Conservation (phyloP, 2,113 vertebrate species). For the Bambusicola thoracicus region DNA sequence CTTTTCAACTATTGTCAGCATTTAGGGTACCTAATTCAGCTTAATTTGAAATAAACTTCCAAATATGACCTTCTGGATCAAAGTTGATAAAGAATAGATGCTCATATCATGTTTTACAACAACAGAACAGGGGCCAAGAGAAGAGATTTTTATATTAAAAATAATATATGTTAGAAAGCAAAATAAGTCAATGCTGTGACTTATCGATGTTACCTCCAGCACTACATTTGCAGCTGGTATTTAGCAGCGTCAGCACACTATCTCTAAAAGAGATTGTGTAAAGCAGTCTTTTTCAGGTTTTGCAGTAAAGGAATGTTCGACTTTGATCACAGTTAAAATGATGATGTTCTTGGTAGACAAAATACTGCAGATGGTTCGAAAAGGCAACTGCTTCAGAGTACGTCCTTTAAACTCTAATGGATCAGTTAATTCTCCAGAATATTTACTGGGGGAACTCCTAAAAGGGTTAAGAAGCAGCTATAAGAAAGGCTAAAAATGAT, state of each 20-base stretch:
- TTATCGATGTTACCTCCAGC: not conserved
- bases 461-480: conserved; percentile 69
- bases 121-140: not conserved
- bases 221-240: not conserved
- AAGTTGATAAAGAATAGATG: not conserved
- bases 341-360: rapidly evolving
- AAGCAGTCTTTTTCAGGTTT: conserved; percentile 13
- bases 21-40: conserved; percentile 1
- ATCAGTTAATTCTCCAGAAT: conserved; percentile 58
- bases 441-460: conserved; percentile 49
- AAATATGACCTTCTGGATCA: not conserved
- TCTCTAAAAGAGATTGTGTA: conserved; percentile 10
- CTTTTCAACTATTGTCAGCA: not conserved
- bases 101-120: not conserved
- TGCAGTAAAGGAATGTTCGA: not conserved
- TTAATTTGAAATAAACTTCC: conserved; percentile 14
- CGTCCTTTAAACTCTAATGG: conserved; percentile 42
- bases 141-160: not conserved
- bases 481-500: conserved; percentile 63
- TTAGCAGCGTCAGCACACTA: not conserved
- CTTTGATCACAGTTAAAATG: conserved; percentile 59
- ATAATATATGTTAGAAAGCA: not conserved
- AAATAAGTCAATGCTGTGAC: not conserved
- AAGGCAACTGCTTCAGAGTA: conserved; percentile 37
- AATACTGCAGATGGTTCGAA: conserved; percentile 2